Base-by-base conservation (phyloP, 2,888 invertebrate genomes). In the Melieria omissa region DNA sequence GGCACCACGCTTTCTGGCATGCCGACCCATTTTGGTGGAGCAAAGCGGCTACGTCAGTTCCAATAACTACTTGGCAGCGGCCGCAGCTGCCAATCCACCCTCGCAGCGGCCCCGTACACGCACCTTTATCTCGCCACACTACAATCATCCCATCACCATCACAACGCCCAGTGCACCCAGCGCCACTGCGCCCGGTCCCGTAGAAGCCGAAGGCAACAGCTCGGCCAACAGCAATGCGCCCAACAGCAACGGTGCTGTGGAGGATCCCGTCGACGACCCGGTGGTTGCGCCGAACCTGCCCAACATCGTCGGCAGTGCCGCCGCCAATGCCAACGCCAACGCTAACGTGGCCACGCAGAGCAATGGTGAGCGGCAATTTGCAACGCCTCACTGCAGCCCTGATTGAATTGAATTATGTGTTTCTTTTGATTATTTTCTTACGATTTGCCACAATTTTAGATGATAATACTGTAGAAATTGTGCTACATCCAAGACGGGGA, bases 1-100 rank as follows among this genome's bases (percentile, higher is more conserved):
- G 5, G 90, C 93, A 5, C 94, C 94, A 0, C 88, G 95, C 72
- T 89, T 90, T 73, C 88, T 95, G 57, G 88, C 91, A 65, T 93
- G 93, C 79, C 89, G 92, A 52, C 92, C 93, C n/a, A 91, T 92
- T 75, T 86, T 93, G 47, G 90, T 93, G 47, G 93, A 92, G 79
- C 92, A 92, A 81, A 90, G 89, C 52, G 87, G 87, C 46, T 87
- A 86, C 71, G 86, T 87, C 16, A 86, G 86, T 70, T 86, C 87
- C 0, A 86, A 86, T 70, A 86, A 86, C 66, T 78, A 77, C 60
- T 76, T 80, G 29, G 75, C 80, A n/a, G 76, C 81, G 49, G 79
- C 80, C 71, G 74, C 80, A 42, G 76, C 77, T 52, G 49, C 46
- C 10, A 69, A 55, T 69, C 66, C 78, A 67, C 42, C 78, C 71